phyloP scores from a whole-genome alignment of 1,140 invertebrate species.

The Drosophila trapezifrons region DNA sequence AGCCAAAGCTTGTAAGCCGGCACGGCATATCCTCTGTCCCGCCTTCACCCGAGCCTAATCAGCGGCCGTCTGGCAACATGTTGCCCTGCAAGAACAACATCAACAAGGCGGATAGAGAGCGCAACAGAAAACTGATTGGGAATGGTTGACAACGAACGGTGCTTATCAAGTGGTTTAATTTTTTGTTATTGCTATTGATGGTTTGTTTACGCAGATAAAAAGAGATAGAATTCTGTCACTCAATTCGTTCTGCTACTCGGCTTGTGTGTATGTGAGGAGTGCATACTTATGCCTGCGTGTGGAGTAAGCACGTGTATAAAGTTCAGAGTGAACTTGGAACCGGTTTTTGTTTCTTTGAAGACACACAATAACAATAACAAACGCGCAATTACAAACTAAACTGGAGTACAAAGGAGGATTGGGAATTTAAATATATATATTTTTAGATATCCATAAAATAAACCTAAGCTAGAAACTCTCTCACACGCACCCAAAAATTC shows the following conservation, averaged over 20 bases:
- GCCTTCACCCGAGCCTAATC: background rate
- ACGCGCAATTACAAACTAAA: background rate
- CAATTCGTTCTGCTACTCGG: background rate
- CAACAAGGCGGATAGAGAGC: background rate
- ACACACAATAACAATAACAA: constrained; percentile 15
- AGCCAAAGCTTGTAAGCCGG: constrained; percentile 7
- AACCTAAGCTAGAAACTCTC: background rate
- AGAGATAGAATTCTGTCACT: background rate
- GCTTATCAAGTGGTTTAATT: constrained; percentile 11
- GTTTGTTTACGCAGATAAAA: constrained; percentile 17
- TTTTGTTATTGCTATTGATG: constrained; percentile 11
- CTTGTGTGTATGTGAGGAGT: background rate
- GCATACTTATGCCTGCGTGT: background rate
- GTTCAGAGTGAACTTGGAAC: constrained; percentile 13
- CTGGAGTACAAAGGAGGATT: background rate
- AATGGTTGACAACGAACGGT: constrained; percentile 7
- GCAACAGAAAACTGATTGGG: constrained; percentile 13
- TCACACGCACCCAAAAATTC: background rate
- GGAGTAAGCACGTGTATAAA: constrained; percentile 11
- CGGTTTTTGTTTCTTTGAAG: background rate
- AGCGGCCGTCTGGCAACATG: constrained; percentile 13
- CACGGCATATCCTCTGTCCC: constrained; percentile 7
- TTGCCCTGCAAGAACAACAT: constrained; percentile 12
- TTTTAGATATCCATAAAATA: background rate
- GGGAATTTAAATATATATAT: background rate